Evolutionary conservation across 2,797 vertebrate species (phyloP), one percentile per base, ranked within the genome.

Genomic region (Enteromius unitaeniatus): DNA sequence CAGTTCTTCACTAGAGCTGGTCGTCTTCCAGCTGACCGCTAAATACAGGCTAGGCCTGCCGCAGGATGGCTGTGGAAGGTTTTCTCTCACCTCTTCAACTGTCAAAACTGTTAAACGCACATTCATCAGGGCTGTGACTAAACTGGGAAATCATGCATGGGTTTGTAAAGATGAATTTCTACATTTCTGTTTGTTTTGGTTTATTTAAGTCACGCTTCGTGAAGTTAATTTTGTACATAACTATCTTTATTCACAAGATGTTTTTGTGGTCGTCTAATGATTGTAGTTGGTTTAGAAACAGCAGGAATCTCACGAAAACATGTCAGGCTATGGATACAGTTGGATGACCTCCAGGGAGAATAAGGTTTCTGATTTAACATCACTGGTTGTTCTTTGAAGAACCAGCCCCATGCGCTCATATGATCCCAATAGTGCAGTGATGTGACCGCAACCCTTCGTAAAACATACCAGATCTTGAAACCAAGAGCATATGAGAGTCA

Each of bases 11-110:
- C 80, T 77, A 23, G 34, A 7, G 65, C 81, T 90, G 92, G 90
- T 86, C 31, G 86, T 77, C 86, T 85, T 88, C 90, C 91, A 92
- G 87, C 84, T 90, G 86, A 90, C 90, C 88, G 82, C 90, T 92
- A 92, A 93, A 92, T 89, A 91, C 89, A 89, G 86, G 84, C 88
- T 87, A 83, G 86, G 88, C 84, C 47, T 84, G 85, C 87, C 79
- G 85, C 87, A 87, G 81, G 67, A 88, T 84, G 84, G 84, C 85
- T 65, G 53, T 74, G 81, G 86, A n/a, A 91, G 90, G 81, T 68
- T 85, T 85, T 62, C 86, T 62, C 86, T 84, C 70, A 76, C 87
- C 79, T 23, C 88, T 82, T 90, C 68, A 75, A 78, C 58, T 86
- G 90, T 90, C 91, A 85, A 86, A 67, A 81, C 87, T 79, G 65